Evolutionary conservation across 2,888 invertebrate species (phyloP).

Genomic region (Hesperia comma): DNA sequence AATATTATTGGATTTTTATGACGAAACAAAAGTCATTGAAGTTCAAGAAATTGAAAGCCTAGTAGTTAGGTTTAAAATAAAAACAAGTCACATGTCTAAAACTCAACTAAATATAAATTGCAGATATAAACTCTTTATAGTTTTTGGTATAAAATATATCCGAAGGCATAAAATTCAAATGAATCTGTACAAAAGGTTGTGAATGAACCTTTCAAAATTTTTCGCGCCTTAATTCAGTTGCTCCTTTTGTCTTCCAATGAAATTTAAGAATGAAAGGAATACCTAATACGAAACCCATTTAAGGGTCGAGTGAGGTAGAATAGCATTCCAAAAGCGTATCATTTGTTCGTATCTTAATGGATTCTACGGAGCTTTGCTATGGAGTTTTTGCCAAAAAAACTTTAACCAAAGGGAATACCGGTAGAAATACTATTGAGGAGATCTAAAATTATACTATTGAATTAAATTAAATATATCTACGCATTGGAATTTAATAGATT

Average conservation of each 20-base stretch:
- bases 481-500: too few species aligned
- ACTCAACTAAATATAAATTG: too few species aligned
- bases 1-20: too few species aligned
- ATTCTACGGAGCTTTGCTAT: slow-evolving; percentile 44
- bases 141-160: not conserved
- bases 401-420: slow-evolving; percentile 45
- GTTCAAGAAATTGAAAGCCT: too few species aligned
- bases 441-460: slow-evolving; percentile 22
- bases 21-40: too few species aligned
- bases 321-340: slow-evolving; percentile 44
- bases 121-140: too few species aligned
- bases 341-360: slow-evolving; percentile 48
- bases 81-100: too few species aligned
- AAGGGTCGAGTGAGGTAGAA: slow-evolving; percentile 36
- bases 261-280: slow-evolving; percentile 34
- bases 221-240: slow-evolving; percentile 14
- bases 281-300: slow-evolving; percentile 23
- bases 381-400: too few species aligned
- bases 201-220: slow-evolving; percentile 28
- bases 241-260: slow-evolving; percentile 20
- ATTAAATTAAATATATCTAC: not conserved
- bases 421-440: slow-evolving; percentile 46
- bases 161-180: not conserved
- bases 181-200: not conserved
- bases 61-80: too few species aligned